Conservation (phyloP, 2,797 vertebrate genomes). For the Vultur gryphus region DNA sequence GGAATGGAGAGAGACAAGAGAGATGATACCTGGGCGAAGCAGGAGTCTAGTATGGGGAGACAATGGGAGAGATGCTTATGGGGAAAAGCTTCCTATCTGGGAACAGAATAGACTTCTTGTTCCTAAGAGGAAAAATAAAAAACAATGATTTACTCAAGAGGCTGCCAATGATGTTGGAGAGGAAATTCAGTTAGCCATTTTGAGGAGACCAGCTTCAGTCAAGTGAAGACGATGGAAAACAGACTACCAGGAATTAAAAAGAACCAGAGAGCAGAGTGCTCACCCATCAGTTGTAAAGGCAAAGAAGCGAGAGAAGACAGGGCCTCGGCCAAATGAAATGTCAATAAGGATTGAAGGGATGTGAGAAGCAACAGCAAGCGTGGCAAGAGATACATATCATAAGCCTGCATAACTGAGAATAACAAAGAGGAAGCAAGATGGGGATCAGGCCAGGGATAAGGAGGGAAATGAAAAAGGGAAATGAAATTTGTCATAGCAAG, state of each 20-base stretch:
- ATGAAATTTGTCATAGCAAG: background rate
- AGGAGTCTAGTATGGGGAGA: background rate
- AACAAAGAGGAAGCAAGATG: background rate
- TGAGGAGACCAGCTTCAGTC: background rate
- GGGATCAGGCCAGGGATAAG: background rate
- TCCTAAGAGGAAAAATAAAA: background rate
- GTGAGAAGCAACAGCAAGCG: background rate
- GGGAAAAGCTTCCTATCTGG: background rate
- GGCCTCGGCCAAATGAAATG: background rate
- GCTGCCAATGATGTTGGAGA: background rate
- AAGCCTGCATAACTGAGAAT: background rate
- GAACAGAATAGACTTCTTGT: background rate
- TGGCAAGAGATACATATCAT: background rate
- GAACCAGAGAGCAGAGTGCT: background rate
- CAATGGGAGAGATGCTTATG: background rate
- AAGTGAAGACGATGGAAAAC: background rate
- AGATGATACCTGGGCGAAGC: background rate
- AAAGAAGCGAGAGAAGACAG: background rate
- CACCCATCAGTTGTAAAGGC: background rate
- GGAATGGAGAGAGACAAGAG: background rate
- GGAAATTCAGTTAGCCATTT: background rate
- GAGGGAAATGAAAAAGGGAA: slow-evolving; percentile 45
- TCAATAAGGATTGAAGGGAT: background rate
- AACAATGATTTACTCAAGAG: background rate
- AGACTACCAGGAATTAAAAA: background rate